Conservation (phyloP, 1,140 invertebrate species). For the Drosophila gunungcola region DNA sequence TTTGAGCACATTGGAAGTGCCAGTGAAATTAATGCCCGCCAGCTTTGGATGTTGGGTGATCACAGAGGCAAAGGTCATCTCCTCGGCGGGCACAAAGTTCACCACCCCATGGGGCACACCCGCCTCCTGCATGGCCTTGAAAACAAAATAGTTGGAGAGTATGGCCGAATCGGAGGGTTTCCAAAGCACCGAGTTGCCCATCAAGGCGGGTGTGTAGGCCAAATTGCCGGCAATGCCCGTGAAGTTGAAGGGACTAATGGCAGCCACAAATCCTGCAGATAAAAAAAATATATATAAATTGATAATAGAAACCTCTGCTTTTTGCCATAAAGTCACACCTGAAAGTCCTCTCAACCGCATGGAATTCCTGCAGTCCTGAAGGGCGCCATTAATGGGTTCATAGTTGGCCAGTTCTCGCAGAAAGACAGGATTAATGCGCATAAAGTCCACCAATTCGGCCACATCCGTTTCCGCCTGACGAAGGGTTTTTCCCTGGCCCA, state of each 20-base stretch:
- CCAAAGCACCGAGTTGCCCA: conserved; percentile 99
- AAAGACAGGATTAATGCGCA: conserved; percentile 96
- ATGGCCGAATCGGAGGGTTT: conserved; percentile 99
- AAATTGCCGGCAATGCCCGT: conserved; percentile 99
- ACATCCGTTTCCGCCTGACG: conserved; percentile 99
- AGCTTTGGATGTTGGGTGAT: conserved; percentile 93
- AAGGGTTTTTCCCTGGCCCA: conserved; percentile 97
- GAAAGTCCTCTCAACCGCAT: conserved; percentile 91
- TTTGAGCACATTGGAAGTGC: conserved; percentile 90
- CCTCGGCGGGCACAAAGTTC: conserved; percentile 97
- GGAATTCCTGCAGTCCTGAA: conserved; percentile 88
- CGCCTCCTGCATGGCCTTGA: conserved; percentile 95
- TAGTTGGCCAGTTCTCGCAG: conserved; percentile 89
- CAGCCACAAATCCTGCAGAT: conserved; percentile 97
- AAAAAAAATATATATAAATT: not conserved
- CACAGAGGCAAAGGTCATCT: conserved; percentile 95
- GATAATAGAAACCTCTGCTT: not conserved
- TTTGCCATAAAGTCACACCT: not conserved
- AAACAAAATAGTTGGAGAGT: conserved; percentile 97
- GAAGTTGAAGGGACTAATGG: conserved; percentile 99
- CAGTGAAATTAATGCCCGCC: conserved; percentile 98
- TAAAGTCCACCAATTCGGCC: conserved; percentile 98
- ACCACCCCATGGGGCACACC: conserved; percentile 97
- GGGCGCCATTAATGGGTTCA: conserved; percentile 92
- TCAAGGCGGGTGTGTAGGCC: conserved; percentile 96